Evolutionary conservation across 2,888 invertebrate species (phyloP).

Genomic region (Polyploca ridens): DNA sequence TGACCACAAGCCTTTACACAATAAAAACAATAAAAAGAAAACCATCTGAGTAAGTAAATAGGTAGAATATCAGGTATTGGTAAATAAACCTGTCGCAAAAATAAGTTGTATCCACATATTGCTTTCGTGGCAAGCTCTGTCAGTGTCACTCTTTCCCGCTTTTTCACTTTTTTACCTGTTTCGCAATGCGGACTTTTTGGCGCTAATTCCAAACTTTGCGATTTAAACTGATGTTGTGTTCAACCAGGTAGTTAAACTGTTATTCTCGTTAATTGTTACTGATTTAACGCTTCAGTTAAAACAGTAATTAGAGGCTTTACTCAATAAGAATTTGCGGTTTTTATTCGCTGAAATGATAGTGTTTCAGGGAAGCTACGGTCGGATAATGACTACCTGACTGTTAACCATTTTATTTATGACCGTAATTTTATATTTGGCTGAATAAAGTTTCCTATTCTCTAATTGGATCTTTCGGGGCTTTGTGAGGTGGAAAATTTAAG

Average conservation of each 20-base stretch:
- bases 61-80: too few relatives aligned
- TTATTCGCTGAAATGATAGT: constrained; percentile 1
- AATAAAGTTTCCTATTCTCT: background rate
- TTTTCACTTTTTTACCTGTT: constrained; percentile 23
- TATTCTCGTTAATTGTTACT: background rate
- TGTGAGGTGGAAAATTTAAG: background rate
- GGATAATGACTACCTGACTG: background rate
- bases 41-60: too few relatives aligned
- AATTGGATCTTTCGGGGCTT: background rate
- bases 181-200: constrained; percentile 28
- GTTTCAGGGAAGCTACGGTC: background rate
- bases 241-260: background rate
- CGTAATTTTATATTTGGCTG: background rate
- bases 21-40: too few relatives aligned
- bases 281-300: constrained; percentile 3
- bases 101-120: background rate
- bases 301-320: background rate
- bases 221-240: constrained; percentile 3
- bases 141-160: constrained; percentile 24
- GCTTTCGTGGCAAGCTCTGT: constrained; percentile 22
- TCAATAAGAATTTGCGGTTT: background rate
- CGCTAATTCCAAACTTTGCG: background rate
- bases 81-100: too few relatives aligned
- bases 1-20: too few relatives aligned
- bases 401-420: background rate